These are phyloP conservation scores for Dynastes hyllus DNA, from an alignment of 2,888 invertebrate species.

Conservation along the genomic window DNA sequence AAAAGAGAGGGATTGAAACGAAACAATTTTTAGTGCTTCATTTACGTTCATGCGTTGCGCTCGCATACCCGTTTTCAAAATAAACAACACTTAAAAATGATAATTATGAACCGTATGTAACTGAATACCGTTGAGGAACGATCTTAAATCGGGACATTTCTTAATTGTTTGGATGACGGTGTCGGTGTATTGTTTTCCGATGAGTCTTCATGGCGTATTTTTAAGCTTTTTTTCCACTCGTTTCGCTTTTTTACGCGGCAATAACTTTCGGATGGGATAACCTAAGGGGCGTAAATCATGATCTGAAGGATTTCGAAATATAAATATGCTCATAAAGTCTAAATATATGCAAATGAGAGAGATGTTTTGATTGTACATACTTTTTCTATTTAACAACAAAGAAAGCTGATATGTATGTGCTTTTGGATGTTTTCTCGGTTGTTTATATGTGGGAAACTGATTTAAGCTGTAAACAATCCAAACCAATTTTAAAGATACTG, in stretches of 20 bases:
- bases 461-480: neutral
- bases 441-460: neutral
- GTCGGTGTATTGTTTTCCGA: conserved; percentile 46
- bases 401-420: conserved; percentile 31
- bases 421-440: conserved; percentile 2
- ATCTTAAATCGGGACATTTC: conserved; percentile 46
- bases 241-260: conserved; percentile 29
- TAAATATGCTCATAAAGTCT: conserved; percentile 47
- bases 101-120: conserved; percentile 50
- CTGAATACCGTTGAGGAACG: conserved; percentile 46
- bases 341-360: conserved; percentile 35
- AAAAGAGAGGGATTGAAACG: conserved; percentile 38
- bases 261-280: conserved; percentile 43
- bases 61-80: conserved; percentile 47
- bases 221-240: conserved; percentile 23
- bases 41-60: conserved; percentile 48
- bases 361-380: conserved; percentile 37
- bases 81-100: conserved; percentile 52
- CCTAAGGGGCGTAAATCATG: conserved; percentile 45
- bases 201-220: conserved; percentile 38
- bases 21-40: conserved; percentile 50
- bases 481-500: no score
- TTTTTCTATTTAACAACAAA: conserved; percentile 43
- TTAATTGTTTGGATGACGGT: conserved; percentile 47
- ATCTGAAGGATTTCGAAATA: conserved; percentile 47